Conservation (phyloP, 1,140 invertebrate species). For the Aphaenogaster floridana region DNA sequence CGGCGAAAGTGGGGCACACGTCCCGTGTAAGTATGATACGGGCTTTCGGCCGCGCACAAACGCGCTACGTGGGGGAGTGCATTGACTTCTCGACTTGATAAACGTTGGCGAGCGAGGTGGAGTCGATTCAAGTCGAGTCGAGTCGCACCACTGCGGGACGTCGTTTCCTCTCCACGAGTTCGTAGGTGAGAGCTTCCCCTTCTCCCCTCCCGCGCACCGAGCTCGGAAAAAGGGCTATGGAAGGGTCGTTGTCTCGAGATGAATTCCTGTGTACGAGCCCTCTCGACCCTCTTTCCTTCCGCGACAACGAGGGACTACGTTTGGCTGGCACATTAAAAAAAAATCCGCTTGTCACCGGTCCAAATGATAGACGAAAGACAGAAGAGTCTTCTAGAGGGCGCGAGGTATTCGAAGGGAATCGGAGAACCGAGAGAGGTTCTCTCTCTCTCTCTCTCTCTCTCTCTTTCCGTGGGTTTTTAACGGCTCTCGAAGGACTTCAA, state of each 20-base stretch:
- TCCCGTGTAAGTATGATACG: constrained; percentile 46
- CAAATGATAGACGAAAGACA: constrained; percentile 16
- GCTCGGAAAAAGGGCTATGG: constrained; percentile 20
- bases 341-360: constrained; percentile 46
- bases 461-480: constrained; percentile 16
- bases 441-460: constrained; percentile 11
- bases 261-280: constrained; percentile 58
- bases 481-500: constrained; percentile 29
- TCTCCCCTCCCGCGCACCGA: background rate
- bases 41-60: constrained; percentile 40
- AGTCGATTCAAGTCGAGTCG: constrained; percentile 37
- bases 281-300: constrained; percentile 61
- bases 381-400: background rate
- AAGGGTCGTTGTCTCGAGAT: constrained; percentile 60
- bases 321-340: constrained; percentile 59
- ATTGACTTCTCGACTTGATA: constrained; percentile 73
- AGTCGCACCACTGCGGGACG: constrained; percentile 26
- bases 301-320: constrained; percentile 36
- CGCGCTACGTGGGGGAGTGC: constrained; percentile 62
- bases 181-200: constrained; percentile 20
- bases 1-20: constrained; percentile 34
- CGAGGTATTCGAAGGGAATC: constrained; percentile 19
- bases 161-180: constrained; percentile 34
- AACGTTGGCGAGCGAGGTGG: constrained; percentile 62
- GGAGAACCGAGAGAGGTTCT: background rate